Conservation (phyloP, 1,140 invertebrate genomes). For the Nasonia giraulti region DNA sequence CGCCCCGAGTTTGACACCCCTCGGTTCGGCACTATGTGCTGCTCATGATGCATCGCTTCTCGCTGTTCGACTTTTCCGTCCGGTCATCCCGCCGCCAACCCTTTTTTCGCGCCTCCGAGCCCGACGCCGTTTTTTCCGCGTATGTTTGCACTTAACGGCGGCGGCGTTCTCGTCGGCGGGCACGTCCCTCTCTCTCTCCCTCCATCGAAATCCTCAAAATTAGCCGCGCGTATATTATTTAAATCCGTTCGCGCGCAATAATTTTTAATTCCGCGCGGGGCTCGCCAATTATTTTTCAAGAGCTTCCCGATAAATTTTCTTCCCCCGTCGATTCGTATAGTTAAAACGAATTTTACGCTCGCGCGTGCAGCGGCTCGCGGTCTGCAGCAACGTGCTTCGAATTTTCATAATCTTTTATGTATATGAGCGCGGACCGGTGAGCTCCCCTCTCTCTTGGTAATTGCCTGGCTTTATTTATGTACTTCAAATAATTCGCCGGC, state of each 20-base stretch:
- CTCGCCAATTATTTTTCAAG: constrained; percentile 36
- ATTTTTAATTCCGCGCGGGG: constrained; percentile 26
- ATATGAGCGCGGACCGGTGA: neutral
- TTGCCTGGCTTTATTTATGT: constrained; percentile 19
- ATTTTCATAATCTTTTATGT: constrained; percentile 18
- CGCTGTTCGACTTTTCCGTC: constrained; percentile 2
- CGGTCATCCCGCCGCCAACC: neutral
- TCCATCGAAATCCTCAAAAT: neutral
- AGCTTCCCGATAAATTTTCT: constrained; percentile 34
- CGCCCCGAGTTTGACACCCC: neutral
- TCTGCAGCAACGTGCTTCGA: neutral
- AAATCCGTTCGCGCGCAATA: constrained; percentile 18
- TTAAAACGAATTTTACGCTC: constrained; percentile 7
- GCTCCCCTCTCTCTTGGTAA: neutral
- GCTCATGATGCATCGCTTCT: constrained; percentile 29
- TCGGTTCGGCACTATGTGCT: neutral
- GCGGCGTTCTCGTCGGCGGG: too few species aligned
- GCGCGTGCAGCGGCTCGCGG: neutral
- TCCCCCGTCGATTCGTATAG: constrained; percentile 17
- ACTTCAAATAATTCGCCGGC: constrained; percentile 11
- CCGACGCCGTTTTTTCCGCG: constrained; percentile 8
- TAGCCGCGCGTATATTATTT: constrained; percentile 30
- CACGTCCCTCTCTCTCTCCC: neutral
- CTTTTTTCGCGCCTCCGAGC: constrained; percentile 12
- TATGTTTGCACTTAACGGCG: constrained; percentile 44